Conservation (phyloP, 2,888 invertebrate species). For the Bruchidius siliquastri region DNA sequence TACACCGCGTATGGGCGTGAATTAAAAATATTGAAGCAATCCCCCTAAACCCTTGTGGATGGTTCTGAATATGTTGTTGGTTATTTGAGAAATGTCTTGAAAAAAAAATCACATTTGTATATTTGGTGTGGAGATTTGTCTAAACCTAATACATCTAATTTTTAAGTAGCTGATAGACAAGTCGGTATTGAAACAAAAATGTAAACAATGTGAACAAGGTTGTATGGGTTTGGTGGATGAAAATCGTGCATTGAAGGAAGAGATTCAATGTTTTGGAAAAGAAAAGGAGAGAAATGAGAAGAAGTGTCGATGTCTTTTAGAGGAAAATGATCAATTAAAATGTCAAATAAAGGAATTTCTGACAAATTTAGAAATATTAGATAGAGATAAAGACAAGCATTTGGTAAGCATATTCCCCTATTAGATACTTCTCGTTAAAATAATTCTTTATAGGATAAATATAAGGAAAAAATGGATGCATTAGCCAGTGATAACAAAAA, state of each 20-base stretch:
- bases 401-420: not conserved
- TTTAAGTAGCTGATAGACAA: slow-evolving; percentile 16
- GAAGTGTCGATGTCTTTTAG: not conserved
- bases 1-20: too few species aligned
- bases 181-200: slow-evolving; percentile 17
- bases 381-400: not conserved
- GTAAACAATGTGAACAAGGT: slow-evolving; percentile 9
- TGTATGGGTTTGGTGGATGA: slow-evolving; percentile 11
- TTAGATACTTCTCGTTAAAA: not conserved
- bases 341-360: not conserved
- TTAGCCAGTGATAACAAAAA: slow-evolving; percentile 22
- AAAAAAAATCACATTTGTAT: not conserved
- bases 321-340: not conserved
- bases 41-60: too few species aligned
- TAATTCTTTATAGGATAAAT: slow-evolving; percentile 15
- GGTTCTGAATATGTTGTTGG: too few species aligned
- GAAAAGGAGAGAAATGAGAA: slow-evolving; percentile 1
- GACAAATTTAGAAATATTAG: not conserved
- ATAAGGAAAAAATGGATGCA: slow-evolving; percentile 13
- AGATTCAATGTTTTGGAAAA: slow-evolving; percentile 13
- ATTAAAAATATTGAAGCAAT: too few species aligned
- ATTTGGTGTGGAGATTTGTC: not conserved
- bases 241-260: slow-evolving; percentile 14
- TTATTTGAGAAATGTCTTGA: too few species aligned
- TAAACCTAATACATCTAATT: not conserved